phyloP scores from a whole-genome alignment of 2,888 invertebrate genomes.

The Oligia latruncula region DNA sequence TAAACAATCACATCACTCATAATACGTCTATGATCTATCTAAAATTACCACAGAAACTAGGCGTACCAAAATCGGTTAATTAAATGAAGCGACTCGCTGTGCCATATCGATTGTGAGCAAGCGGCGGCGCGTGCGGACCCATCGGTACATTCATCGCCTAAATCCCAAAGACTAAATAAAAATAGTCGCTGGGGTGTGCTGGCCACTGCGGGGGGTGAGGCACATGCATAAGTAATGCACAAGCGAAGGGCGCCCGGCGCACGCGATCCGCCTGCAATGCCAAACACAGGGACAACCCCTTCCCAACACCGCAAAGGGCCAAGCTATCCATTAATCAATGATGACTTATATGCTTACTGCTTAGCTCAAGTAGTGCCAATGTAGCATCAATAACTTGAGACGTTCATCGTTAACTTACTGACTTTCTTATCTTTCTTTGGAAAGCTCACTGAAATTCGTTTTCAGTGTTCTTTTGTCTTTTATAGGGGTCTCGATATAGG shows the following conservation, averaged over 20 bases:
- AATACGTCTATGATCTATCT: constrained; percentile 13
- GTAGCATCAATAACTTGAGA: constrained; percentile 55
- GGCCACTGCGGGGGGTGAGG: constrained; percentile 70
- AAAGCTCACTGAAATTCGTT: not conserved
- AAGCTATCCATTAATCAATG: constrained; percentile 83
- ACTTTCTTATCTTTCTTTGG: constrained; percentile 4
- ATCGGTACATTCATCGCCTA: constrained; percentile 81
- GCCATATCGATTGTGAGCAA: constrained; percentile 75
- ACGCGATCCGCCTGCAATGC: constrained; percentile 83
- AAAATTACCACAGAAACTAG: constrained; percentile 35
- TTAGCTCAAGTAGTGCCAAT: constrained; percentile 30
- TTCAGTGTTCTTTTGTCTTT: not conserved
- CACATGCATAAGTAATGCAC: constrained; percentile 89
- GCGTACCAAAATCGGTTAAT: constrained; percentile 41
- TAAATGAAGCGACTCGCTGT: constrained; percentile 36
- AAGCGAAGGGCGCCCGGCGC: constrained; percentile 84
- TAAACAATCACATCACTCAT: constrained; percentile 41
- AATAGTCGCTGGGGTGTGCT: constrained; percentile 77
- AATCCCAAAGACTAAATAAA: constrained; percentile 85
- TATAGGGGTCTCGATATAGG: not conserved
- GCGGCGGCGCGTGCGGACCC: constrained; percentile 79
- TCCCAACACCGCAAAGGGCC: constrained; percentile 74
- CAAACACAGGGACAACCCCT: constrained; percentile 78
- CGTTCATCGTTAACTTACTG: not conserved
- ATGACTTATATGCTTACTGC: constrained; percentile 73